Conservation (phyloP, 2,797 vertebrate species). For the Carapus acus region DNA sequence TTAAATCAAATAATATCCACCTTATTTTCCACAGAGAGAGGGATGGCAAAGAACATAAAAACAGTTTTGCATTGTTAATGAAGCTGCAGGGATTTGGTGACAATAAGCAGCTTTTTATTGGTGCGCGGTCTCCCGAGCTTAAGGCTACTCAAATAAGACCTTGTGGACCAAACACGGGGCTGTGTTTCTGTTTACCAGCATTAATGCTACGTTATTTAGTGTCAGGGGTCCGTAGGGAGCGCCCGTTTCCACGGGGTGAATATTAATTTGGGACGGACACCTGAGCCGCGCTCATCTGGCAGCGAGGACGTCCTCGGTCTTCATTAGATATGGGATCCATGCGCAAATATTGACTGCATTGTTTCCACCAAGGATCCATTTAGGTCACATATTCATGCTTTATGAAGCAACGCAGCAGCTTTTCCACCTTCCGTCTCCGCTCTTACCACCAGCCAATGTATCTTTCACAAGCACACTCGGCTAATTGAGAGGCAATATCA, state of each 20-base stretch:
- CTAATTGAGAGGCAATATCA: too few species aligned
- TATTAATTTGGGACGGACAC: conserved; percentile 82
- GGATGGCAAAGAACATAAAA: conserved; percentile 7
- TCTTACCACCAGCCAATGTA: conserved; percentile 7
- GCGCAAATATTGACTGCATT: conserved; percentile 40
- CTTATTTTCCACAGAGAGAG: conserved; percentile 15
- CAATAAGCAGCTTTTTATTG: conserved; percentile 65
- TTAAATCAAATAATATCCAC: conserved; percentile 20
- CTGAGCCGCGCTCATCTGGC: conserved; percentile 65
- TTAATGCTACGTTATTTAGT: conserved; percentile 66
- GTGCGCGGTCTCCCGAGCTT: conserved; percentile 40
- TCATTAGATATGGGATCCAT: conserved; percentile 33
- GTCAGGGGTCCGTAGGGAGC: conserved; percentile 60
- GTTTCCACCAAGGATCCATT: conserved; percentile 35
- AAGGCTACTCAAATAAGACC: conserved; percentile 68
- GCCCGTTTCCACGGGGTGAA: conserved; percentile 72
- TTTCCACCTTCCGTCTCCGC: conserved; percentile 3
- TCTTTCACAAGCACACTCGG: not conserved
- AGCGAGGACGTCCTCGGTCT: conserved; percentile 30
- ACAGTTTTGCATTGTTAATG: conserved; percentile 50
- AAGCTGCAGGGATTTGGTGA: conserved; percentile 59
- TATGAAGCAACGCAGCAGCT: not conserved
- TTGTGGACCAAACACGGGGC: conserved; percentile 42
- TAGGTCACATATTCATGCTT: too few species aligned
- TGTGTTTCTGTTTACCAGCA: conserved; percentile 50